Conservation (phyloP, 2,113 vertebrate genomes). For the Panthera uncia region DNA sequence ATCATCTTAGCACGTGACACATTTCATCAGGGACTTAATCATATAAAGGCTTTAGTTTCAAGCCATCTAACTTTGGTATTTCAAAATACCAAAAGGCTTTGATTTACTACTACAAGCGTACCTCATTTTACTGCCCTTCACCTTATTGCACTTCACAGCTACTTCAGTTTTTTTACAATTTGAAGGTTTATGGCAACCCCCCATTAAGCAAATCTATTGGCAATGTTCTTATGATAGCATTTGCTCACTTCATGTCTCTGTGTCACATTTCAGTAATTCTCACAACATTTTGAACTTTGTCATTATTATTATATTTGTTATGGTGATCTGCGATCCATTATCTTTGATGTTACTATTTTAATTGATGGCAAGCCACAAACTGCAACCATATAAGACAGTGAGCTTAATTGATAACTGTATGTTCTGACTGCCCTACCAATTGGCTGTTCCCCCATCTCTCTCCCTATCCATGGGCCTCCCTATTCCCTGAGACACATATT, state of each 20-base stretch:
- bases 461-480: not conserved
- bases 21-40: not conserved
- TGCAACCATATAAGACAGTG: not conserved
- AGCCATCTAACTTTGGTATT: slow-evolving; percentile 5
- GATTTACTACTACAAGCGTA: not conserved
- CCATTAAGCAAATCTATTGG: not conserved
- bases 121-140: not conserved
- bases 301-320: not conserved
- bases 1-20: not conserved
- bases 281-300: not conserved
- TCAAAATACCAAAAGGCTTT: not conserved
- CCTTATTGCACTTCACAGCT: not conserved
- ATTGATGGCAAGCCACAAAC: not conserved
- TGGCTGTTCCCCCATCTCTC: not conserved
- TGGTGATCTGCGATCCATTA: not conserved
- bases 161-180: not conserved
- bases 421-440: not conserved
- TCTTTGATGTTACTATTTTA: not conserved
- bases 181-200: not conserved
- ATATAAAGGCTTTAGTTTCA: not conserved
- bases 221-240: not conserved
- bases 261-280: not conserved
- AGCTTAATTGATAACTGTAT: not conserved
- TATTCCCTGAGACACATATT: not conserved
- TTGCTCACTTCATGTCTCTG: not conserved